Conservation (phyloP, 2,797 vertebrate genomes). For the Hippoglossus hippoglossus region DNA sequence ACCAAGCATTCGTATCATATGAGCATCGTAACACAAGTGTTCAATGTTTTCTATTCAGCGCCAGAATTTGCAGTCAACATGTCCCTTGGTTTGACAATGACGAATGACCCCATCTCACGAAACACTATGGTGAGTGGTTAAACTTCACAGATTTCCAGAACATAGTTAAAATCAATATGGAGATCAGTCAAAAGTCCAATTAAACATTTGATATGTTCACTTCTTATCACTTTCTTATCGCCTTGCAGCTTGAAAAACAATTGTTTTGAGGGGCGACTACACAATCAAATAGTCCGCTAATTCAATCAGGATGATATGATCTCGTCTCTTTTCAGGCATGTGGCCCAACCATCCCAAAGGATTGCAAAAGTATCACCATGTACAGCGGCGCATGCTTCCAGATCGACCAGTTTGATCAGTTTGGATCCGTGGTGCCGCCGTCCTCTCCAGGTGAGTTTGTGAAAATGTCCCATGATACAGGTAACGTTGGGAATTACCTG, state of each 20-base stretch:
- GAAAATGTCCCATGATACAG: background rate
- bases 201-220: background rate
- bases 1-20: background rate
- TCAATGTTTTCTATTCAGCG: conserved; percentile 56
- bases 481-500: too few species aligned
- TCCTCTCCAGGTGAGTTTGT: conserved; percentile 55
- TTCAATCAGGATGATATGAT: background rate
- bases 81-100: conserved; percentile 81
- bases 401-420: accelerated
- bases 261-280: background rate
- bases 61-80: conserved; percentile 71
- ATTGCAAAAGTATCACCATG: conserved; percentile 74
- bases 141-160: background rate
- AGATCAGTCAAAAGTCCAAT: background rate
- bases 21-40: background rate
- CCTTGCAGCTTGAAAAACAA: background rate
- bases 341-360: conserved; percentile 80
- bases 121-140: conserved; percentile 61
- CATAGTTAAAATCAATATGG: background rate
- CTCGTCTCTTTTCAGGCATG: conserved; percentile 64
- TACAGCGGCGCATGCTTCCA: conserved; percentile 76
- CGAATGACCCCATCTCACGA: conserved; percentile 21
- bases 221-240: background rate
- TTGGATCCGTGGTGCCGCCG: conserved; percentile 10
- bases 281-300: background rate